Evolutionary conservation across 2,113 vertebrate genomes (phyloP), one percentile per base, ranked within the genome.

Genomic region (Percina caprodes): DNA sequence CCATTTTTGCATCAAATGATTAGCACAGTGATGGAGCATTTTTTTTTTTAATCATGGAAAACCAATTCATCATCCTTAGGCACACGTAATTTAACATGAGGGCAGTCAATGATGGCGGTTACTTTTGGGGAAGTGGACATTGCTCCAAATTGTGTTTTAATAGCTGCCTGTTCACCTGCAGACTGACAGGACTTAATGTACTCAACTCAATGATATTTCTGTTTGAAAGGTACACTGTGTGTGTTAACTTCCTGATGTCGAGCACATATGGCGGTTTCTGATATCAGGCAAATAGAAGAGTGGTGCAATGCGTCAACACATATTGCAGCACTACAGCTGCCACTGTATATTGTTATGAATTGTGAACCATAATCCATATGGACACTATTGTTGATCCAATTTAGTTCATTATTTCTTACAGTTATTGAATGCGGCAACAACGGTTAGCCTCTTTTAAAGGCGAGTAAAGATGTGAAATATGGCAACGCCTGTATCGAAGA

Each of bases 31-130:
- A 86, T 52, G 86, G 62, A 58, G 58, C 79, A 77, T 90, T 89
- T 84, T 74, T n/a, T n/a, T 89, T 89, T 89, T 86, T 85, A 82
- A 86, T 82, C 13, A 12, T 4, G 12, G 62, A 48, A 79, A 79
- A 84, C 79, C 60, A 72, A 79, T 85, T 90, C 69, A 78, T 88
- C 84, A 76, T 91, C 70, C 30, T 61, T 23, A 56, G 69, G 24
- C 74, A 45, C 48, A 61, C 59, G 78, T 77, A 84, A 78, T 86
- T 87, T 69, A 66, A 85, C 67, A 61, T 26, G 84, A 91, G 82
- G 54, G 72, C 74, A 77, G 79, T 62, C 84, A 85, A 51, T 87
- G 77, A 68, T 69, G 54, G 69, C 49, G 54, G 63, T 74, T 79
- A 55, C 48, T 55, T 85, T 82, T 65, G 26, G 52, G 63, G 23